Percentiles rank a stretch among this genome's conserved stretches.
phyloP scores from a whole-genome alignment of 2,888 invertebrate species.

The Epinotia bilunana region DNA sequence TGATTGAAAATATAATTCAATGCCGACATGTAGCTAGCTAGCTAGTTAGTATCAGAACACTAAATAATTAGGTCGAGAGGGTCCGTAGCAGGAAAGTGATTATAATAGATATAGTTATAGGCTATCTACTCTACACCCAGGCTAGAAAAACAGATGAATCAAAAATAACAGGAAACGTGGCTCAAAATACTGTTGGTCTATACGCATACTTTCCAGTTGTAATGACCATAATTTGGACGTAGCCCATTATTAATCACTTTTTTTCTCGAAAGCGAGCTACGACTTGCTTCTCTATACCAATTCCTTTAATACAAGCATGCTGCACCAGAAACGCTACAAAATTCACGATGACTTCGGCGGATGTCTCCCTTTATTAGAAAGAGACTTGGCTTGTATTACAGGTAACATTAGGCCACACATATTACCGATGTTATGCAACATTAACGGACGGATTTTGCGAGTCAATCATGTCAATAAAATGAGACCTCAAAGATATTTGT shows the following conservation, averaged over 20 bases:
- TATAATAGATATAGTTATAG: background rate
- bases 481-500: background rate
- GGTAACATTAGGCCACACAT: too few relatives aligned
- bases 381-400: too few relatives aligned
- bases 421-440: background rate
- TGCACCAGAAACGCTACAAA: too few relatives aligned
- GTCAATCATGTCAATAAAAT: background rate
- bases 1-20: background rate
- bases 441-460: background rate
- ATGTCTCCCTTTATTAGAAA: too few relatives aligned
- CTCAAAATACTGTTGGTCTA: background rate
- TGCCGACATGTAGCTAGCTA: background rate
- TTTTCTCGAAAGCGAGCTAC: too few relatives aligned
- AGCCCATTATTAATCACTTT: too few relatives aligned
- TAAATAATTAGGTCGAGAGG: background rate
- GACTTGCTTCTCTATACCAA: too few relatives aligned
- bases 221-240: too few relatives aligned
- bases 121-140: background rate
- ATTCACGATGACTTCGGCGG: too few relatives aligned
- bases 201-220: background rate
- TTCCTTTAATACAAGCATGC: too few relatives aligned
- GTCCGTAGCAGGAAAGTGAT: constrained; percentile 2
- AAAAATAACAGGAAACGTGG: background rate
- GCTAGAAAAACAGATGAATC: background rate
- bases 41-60: background rate